Base-by-base conservation (phyloP, 1,140 invertebrate genomes). In the Eurosta solidaginis region DNA sequence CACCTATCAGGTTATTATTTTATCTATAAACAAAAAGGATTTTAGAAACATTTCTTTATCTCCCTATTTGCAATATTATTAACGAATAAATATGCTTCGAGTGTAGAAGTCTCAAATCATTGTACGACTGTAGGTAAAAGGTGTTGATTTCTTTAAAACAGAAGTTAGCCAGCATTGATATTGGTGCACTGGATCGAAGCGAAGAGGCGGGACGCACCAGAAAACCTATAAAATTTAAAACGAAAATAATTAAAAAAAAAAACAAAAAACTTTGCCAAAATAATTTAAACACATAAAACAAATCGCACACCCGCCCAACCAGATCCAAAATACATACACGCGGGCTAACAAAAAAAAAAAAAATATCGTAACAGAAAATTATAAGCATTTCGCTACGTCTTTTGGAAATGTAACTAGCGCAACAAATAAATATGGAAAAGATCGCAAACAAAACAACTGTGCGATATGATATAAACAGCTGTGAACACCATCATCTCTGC, bases 1-100 rank as follows among this genome's bases (percentile, higher is more conserved):
- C 73, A 45, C 73, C 59, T 68, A 33, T 20, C 59, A 68, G 59
- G 22, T 68, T 68, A 47, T 47, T 75, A 25, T 73, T 73, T 49
- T 47, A 75, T 47, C n/a, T 68, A 42, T 68, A 36, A 68, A 68
- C 36, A 68, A 68, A 40, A 47, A 4, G 33, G 14, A 10, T 20
- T 68, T 36, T 22, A 20, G 22, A 10, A 75, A 9, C 44, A 75
- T 45, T n/a, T 75, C 29, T 45, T 33, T 14, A n/a, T 27, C 29
- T 4, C 22, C 12, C n/a, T 22, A 20, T 59, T 59, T 59, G 22
- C 52, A 27, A n/a, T n/a, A n/a, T n/a, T n/a, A n/a, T n/a, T n/a
- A n/a, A n/a, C n/a, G n/a, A n/a, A n/a, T n/a, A n/a, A n/a, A n/a
- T n/a, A n/a, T n/a, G n/a, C n/a, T n/a, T n/a, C n/a, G n/a, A n/a